phyloP scores from a whole-genome alignment of 2,113 vertebrate species.

The Alethe diademata region DNA sequence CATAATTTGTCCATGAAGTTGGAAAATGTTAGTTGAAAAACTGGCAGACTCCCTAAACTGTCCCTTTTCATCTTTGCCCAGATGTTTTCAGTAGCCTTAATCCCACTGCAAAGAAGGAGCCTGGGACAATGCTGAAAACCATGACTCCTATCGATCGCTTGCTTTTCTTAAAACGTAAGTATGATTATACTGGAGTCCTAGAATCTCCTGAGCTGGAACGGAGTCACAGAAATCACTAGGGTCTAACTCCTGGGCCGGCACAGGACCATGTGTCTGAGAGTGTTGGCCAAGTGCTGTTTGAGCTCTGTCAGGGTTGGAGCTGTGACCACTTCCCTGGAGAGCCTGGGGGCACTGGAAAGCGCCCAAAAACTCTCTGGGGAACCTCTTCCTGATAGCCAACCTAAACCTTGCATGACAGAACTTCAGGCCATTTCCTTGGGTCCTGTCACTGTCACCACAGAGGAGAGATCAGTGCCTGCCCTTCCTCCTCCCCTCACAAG shows the following conservation, averaged over 20 bases:
- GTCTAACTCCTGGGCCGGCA: background rate
- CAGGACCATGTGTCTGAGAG: background rate
- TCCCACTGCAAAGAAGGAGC: constrained; percentile 26
- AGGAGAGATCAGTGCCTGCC: background rate
- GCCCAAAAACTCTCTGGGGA: background rate
- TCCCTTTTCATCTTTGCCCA: constrained; percentile 17
- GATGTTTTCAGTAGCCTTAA: constrained; percentile 58
- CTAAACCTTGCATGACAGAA: background rate
- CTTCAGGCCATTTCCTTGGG: fast-evolving
- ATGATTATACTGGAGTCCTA: background rate
- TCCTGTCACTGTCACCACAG: background rate
- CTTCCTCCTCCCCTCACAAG: background rate
- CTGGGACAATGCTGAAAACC: constrained; percentile 63
- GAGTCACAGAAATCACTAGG: background rate
- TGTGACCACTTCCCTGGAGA: background rate
- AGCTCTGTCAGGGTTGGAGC: background rate
- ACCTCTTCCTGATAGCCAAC: background rate
- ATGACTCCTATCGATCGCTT: constrained; percentile 35
- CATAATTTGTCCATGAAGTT: background rate
- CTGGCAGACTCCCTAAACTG: background rate
- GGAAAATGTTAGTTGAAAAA: background rate
- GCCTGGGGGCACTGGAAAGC: background rate
- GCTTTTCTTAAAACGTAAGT: constrained; percentile 76
- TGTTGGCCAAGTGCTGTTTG: fast-evolving
- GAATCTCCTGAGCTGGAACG: background rate